Evolutionary conservation across 2,797 vertebrate genomes (phyloP), one percentile per base, ranked within the genome.

Genomic region (Mycteria americana): DNA sequence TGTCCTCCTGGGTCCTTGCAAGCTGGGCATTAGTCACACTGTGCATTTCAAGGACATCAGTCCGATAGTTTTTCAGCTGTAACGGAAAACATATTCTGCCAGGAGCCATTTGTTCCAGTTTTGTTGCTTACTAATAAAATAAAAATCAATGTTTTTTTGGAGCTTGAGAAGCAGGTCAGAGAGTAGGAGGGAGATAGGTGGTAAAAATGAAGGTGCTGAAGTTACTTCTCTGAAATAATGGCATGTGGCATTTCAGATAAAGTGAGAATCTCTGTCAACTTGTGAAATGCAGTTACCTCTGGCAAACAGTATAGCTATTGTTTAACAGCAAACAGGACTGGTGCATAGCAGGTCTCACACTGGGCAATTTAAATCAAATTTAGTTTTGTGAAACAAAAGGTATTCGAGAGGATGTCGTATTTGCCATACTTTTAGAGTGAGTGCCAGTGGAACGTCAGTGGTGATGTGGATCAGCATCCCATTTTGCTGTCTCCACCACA

Each of bases 1-100:
- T 81, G 87, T 94, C 85, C 91, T 94, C 93, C 85, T 69, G 92
- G 92, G 82, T 91, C 91, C 91, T 91, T 95, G 97, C 89, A 73
- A 81, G 91, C 82, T 11, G 18, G 94, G 94, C 91, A 94, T 97
- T 96, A 96, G 97, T 97, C 94, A 96, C 91, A 75, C 73, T 67
- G 81, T 91, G 85, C 89, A 45, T 94, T 97, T 94, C 97, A 96
- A 97, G 97, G 97, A 93, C 96, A 95, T 94, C 85, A 84, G 85
- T 64, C 94, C 2, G 5, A 88, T 93, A 81, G 87, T 83, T 96
- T 97, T 96, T 84, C 94, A 94, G 93, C 96, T 96, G 84, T 80
- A 95, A 96, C 59, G 13, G 45, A 96, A 95, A 97, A 84, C 87
- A 35, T 22, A 65, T 91, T 84, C 87, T 93, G 92, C 95, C 92